Conservation (phyloP, 2,113 vertebrate genomes). For the Eulacestoma nigropectus region DNA sequence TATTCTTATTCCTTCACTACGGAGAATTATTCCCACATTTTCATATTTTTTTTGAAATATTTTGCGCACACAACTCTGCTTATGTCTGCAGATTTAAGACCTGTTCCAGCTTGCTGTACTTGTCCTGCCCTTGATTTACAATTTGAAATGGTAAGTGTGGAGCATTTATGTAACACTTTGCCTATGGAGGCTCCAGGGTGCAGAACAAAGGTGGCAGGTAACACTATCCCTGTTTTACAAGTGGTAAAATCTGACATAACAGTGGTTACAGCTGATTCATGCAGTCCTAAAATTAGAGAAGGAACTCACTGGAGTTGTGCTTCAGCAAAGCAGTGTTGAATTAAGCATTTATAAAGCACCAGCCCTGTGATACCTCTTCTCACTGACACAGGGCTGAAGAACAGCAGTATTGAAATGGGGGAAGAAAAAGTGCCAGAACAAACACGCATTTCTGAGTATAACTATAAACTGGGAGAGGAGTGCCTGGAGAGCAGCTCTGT, state of each 20-base stretch:
- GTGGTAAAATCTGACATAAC: background rate
- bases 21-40: constrained; percentile 21
- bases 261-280: background rate
- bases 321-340: background rate
- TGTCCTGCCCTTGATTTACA: constrained; percentile 34
- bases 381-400: background rate
- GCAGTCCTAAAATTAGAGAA: background rate
- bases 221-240: constrained; percentile 30
- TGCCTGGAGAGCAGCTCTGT: background rate
- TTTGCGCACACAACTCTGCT: background rate
- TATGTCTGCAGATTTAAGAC: constrained; percentile 37
- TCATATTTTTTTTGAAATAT: constrained; percentile 16
- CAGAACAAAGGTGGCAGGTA: background rate
- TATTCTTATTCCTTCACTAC: background rate
- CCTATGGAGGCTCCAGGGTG: background rate
- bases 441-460: fast-evolving
- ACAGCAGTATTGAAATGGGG: background rate
- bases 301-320: background rate
- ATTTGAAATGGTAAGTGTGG: constrained; percentile 17
- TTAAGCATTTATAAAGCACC: background rate
- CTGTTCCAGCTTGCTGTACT: background rate
- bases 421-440: background rate
- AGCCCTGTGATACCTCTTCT: background rate
- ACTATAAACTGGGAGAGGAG: background rate
- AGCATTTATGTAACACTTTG: constrained; percentile 9